Percentiles rank a stretch among this genome's conserved stretches.
Evolutionary conservation across 2,888 invertebrate genomes (phyloP).

Genomic region (Rosalia funebris): DNA sequence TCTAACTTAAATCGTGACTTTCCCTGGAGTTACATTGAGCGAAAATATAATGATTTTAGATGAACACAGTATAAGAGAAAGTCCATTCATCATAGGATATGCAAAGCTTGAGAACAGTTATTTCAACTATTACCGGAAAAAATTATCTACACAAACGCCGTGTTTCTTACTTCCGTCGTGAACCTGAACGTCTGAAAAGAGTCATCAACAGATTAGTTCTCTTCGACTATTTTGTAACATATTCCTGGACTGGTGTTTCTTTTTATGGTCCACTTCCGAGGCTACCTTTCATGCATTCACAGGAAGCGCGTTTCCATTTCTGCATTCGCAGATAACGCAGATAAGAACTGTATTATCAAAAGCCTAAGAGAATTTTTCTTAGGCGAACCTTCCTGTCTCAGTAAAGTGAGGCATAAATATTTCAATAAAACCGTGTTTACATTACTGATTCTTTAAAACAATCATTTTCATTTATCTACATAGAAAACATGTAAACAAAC

Average conservation of each 20-base stretch:
- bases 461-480: slow-evolving; percentile 7
- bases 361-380: slow-evolving; percentile 6
- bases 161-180: not conserved
- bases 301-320: slow-evolving; percentile 11
- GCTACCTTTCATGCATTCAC: slow-evolving; percentile 19
- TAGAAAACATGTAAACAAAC: slow-evolving; percentile 1
- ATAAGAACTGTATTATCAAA: slow-evolving; percentile 15
- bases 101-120: too few species aligned
- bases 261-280: slow-evolving; percentile 19
- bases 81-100: too few species aligned
- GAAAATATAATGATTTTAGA: too few species aligned
- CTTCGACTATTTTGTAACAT: slow-evolving; percentile 3
- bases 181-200: not conserved
- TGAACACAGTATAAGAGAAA: too few species aligned
- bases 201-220: slow-evolving; percentile 10
- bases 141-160: too few species aligned
- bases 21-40: too few species aligned
- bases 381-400: slow-evolving; percentile 3
- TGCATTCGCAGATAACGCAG: slow-evolving; percentile 14
- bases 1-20: too few species aligned
- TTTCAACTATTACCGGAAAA: too few species aligned
- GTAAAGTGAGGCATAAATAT: slow-evolving; percentile 8
- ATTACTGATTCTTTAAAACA: slow-evolving; percentile 8
- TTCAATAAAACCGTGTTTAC: slow-evolving; percentile 11
- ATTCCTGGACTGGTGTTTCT: slow-evolving; percentile 18